Evolutionary conservation across 2,888 invertebrate species (phyloP), one percentile per base, ranked within the genome.

Genomic region (Cheilosia urbana): DNA sequence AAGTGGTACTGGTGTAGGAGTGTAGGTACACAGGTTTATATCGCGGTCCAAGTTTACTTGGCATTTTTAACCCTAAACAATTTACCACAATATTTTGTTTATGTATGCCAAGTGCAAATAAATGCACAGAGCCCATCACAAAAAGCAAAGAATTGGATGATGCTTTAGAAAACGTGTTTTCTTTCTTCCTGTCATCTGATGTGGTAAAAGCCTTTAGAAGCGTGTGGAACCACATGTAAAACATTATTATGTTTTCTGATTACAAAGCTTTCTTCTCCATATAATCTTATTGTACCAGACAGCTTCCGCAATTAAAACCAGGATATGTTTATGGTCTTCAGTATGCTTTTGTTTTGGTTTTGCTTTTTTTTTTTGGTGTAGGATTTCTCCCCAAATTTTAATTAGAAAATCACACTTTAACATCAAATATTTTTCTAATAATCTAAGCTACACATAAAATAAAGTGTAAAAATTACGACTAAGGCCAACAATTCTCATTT

Each of bases 281-380:
- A 69, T 69, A 69, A 69, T 69, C 77, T 62, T 72, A 72, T 79
- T 72, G 57, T 79, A 53, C 27, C 71, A 65, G 51, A 63, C 51
- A 80, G 66, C 80, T 73, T 80, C 80, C 80, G 68, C 80, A 80
- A 73, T 80, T 73, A 73, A 73, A 66, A 80, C 53, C 66, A 80
- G 66, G 65, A 73, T 73, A 66, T 80, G 80, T 66, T 78, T 78
- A 71, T 71, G 45, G 19, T 27, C 19, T 49, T 63, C 15, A 15
- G n/a, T 9, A 47, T 69, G 27, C 53, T 62, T 77, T 73, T 69
- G 51, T 69, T 55, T 60, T 62, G 47, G 49, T 57, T 42, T 51
- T 68, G 17, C 37, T 19, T 68, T 6, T 1, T 27, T 27, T 45
- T 68, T 40, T 58, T 68, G 2, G 51, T 53, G 47, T 68, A 13